These are phyloP conservation scores for Emesis castigata DNA, from an alignment of 2,888 invertebrate genomes.

Conservation along the genomic window DNA sequence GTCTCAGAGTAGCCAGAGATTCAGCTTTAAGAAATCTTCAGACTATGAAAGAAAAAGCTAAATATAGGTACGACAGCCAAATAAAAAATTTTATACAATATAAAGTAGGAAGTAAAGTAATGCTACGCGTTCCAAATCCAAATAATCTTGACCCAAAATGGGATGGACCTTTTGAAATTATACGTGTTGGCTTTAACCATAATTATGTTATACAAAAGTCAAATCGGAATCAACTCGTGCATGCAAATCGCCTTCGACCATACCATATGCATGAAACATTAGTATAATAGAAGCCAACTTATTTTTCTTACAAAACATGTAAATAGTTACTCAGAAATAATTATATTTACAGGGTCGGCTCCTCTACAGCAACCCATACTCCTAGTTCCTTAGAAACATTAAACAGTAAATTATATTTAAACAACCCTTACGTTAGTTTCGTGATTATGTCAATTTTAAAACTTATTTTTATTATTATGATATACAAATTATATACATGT, in stretches of 20 bases:
- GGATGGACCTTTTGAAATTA: conserved; percentile 68
- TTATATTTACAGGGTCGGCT: conserved; percentile 32
- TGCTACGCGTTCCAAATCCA: conserved; percentile 66
- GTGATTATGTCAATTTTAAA: conserved; percentile 48
- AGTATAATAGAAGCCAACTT: background rate
- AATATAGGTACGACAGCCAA: conserved; percentile 68
- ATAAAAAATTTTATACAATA: conserved; percentile 63
- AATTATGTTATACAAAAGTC: conserved; percentile 49
- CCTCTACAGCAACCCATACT: conserved; percentile 20
- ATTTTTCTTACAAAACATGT: background rate
- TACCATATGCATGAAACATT: background rate
- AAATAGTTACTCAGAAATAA: background rate
- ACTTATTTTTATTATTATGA: conserved; percentile 38
- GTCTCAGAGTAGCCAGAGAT: conserved; percentile 66
- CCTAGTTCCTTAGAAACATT: background rate
- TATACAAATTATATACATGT: conserved; percentile 42
- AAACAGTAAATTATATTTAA: background rate
- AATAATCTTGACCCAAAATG: conserved; percentile 71
- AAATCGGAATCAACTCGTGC: conserved; percentile 50
- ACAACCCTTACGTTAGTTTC: conserved; percentile 55
- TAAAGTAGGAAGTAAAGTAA: conserved; percentile 25
- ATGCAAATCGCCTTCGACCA: conserved; percentile 51
- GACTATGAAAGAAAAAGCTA: conserved; percentile 71
- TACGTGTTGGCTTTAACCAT: conserved; percentile 61
- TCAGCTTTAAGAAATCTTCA: conserved; percentile 61